Evolutionary conservation across 2,113 vertebrate genomes (phyloP), one percentile per base, ranked within the genome.

Genomic region (Tonatia bakeri): DNA sequence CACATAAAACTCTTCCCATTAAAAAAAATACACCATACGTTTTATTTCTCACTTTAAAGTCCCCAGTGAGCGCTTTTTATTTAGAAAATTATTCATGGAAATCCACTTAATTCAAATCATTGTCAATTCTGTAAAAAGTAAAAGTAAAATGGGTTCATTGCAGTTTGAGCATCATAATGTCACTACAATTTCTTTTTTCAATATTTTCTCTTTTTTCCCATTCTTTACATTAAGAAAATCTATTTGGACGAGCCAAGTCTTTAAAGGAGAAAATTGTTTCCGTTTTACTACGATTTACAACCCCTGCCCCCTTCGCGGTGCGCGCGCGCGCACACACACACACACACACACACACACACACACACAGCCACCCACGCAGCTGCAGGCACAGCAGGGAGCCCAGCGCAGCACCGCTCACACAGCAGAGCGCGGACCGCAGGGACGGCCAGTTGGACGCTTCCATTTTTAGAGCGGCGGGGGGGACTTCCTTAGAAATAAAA

Each of bases 381-480:
- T 13, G 28, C 61, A 54, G 47, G 31, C 24, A 17, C 28, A 24
- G 28, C 15, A 13, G 22, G 0, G 31, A 81, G 65, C 31, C 54
- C 10, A 22, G 2, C 3, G n/a, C 24, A 0, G 84, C 36, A 94
- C 67, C 94, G 85, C 94, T 20, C 0, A 0, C 3, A 0, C 20
- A 91, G 47, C 33, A 0, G 31, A 28, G n/a, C 13, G 0, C 0
- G n/a, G 59, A 67, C 38, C 38, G 0, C 52, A 0, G 0, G 1
- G 70, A 31, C 65, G 0, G 47, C 4, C 54, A 5, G 24, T 20
- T 20, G 84, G 98, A 88, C 82, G 31, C 65, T 91, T 97, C 98
- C 97, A 98, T 96, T 95, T 86, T 8, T 17, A 0, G 40, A 3
- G 20, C 13, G 38, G 81, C 82, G 82, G 61, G 47, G 47, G 22